Conservation (phyloP, 1,140 invertebrate genomes). For the Tachypleus tridentatus region DNA sequence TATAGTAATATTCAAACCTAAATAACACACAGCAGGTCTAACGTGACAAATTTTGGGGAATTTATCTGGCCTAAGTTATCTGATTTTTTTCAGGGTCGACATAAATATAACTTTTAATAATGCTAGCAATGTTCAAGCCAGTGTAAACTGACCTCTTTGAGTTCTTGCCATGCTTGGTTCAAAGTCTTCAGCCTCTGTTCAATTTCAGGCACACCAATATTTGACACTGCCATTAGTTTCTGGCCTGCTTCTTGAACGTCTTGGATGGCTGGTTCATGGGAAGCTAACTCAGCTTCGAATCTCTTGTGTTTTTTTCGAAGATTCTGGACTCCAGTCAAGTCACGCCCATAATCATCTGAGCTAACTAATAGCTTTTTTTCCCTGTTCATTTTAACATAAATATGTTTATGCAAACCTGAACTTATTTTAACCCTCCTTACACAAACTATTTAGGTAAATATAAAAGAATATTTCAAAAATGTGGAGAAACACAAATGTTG, state of each 20-base stretch:
- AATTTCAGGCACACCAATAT: constrained; percentile 91
- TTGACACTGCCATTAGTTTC: constrained; percentile 94
- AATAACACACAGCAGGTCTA: too few species aligned
- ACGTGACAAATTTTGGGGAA: too few species aligned
- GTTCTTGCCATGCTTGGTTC: constrained; percentile 34
- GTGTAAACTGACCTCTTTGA: constrained; percentile 26
- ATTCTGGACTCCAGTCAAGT: constrained; percentile 95
- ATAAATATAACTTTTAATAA: too few species aligned
- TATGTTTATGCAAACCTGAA: not conserved
- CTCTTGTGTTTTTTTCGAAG: constrained; percentile 97
- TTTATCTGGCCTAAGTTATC: too few species aligned
- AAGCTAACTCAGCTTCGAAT: constrained; percentile 85
- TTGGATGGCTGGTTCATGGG: constrained; percentile 94
- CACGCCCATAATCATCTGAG: constrained; percentile 95
- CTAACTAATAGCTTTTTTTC: constrained; percentile 97
- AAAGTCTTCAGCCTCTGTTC: constrained; percentile 45
- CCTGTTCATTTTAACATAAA: constrained; percentile 33
- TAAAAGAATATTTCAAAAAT: too few species aligned
- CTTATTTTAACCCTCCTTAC: too few species aligned
- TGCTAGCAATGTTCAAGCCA: too few species aligned
- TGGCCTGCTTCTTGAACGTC: constrained; percentile 92
- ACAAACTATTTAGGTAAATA: too few species aligned
- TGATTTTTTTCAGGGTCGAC: too few species aligned
- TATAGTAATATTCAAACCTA: too few species aligned
- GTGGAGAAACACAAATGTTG: too few species aligned